Evolutionary conservation across 30 jellyfish, hydroid and myxozoan species (phyloP).

Genomic region (Aurelia aurita complex sp. Pacific): DNA sequence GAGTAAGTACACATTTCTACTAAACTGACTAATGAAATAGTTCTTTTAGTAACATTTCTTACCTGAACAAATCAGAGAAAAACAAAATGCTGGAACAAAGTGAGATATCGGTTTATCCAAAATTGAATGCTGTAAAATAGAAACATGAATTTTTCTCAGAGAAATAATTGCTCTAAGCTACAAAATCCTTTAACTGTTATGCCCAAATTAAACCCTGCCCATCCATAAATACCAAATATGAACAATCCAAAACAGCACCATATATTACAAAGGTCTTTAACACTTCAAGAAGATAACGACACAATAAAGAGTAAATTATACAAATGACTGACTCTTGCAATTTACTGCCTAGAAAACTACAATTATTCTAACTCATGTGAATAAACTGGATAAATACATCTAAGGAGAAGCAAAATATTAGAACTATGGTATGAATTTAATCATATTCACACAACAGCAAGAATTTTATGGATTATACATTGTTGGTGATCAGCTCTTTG

Average conservation of each 20-base stretch:
- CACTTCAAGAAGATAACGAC: no score
- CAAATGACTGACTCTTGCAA: no score
- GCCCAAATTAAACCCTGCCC: neutral
- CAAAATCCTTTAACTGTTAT: neutral
- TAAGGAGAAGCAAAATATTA: no score
- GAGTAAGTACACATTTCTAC: neutral
- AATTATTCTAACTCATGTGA: neutral
- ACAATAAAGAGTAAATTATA: no score
- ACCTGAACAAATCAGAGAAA: constrained; percentile 46
- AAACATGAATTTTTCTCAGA: constrained; percentile 56
- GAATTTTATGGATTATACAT: no score
- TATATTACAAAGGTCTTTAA: neutral
- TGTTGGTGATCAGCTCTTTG: no score
- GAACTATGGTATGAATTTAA: no score
- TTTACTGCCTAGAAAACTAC: neutral
- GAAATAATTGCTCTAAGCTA: neutral
- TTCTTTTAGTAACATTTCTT: constrained; percentile 3
- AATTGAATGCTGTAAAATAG: constrained; percentile 78
- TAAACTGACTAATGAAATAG: neutral
- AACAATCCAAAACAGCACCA: neutral
- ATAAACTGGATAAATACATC: neutral
- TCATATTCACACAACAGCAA: no score
- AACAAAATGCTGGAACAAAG: constrained; percentile 76
- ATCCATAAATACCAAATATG: no score
- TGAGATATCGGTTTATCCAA: constrained; percentile 73